Evolutionary conservation across 2,797 vertebrate genomes (phyloP).

Genomic region (Kryptopterus vitreolus): DNA sequence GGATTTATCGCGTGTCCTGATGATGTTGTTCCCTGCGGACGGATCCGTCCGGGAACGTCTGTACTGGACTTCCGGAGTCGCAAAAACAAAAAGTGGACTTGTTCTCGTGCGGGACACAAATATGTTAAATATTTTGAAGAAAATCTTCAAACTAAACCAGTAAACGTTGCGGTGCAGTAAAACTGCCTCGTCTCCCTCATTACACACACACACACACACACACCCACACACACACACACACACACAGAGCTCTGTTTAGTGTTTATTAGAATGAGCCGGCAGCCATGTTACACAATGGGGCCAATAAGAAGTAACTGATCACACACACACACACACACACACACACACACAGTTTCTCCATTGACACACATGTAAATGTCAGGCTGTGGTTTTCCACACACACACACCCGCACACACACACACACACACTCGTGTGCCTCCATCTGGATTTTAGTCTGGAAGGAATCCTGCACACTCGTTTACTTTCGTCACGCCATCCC

Average conservation of each 20-base stretch:
- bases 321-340: background rate
- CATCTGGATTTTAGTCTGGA: no score
- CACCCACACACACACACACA: background rate
- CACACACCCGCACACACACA: background rate
- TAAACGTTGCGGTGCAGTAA: no score
- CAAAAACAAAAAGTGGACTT: no score
- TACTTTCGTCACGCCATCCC: background rate
- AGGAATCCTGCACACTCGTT: background rate
- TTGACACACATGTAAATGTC: background rate
- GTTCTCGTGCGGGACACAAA: no score
- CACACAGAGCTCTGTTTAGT: background rate
- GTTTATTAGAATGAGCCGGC: background rate
- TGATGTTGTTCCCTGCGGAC: no score
- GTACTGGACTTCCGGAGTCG: no score
- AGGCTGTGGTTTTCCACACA: background rate
- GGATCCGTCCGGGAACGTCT: no score
- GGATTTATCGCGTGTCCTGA: no score
- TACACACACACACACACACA: background rate
- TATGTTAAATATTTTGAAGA: no score
- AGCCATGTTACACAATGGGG: background rate
- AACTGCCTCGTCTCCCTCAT: no score
- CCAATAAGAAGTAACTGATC: background rate
- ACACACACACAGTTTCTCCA: background rate
- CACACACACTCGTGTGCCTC: background rate
- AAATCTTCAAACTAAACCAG: no score